Base-by-base conservation (phyloP, 2,113 vertebrate genomes). In the Loxodonta africana region DNA sequence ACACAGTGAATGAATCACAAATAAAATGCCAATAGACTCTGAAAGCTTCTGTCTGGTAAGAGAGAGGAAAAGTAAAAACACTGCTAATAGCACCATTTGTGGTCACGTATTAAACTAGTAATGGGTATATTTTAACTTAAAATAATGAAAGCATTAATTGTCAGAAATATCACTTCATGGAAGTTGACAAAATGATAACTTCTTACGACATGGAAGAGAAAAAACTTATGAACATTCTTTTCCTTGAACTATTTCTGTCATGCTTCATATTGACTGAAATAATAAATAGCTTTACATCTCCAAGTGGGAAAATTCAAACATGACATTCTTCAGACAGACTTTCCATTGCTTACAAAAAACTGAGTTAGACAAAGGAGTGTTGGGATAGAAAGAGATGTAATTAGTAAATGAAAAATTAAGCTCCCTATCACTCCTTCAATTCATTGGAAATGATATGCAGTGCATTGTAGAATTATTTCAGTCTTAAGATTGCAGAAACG, bases 241-340 rank as follows among this genome's bases (percentile, higher is more conserved):
- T 25, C 60, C 30, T 83, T 67, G 17, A 41, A 21, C 62, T 95
- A 88, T 88, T 96, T 97, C 62, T 94, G 48, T 91, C 90, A 94
- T 85, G 4, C 88, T 82, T 95, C 83, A 90, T 33, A 94, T 80
- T 95, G 74, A 73, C 57, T 95, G 41, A 82, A 91, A 82, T n/a
- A 26, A n/a, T 82, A 69, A 94, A 57, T 51, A 67, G 82, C 83
- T 76, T 94, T 46, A 89, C 88, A 74, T 78, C 96, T 94, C 20
- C 62, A 90, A 83, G 5, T 80, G 85, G 84, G 33, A 85, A 87
- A 91, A 90, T 37, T 92, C 62, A 84, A 80, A 81, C 15, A 51
- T 88, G 73, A 76, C 30, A 69, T 90, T 85, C 81, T 87, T 96
- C 71, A 88, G 63, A 63, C 0, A 90, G 65, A 91, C 30, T 96